Base-by-base conservation (phyloP, 2,113 vertebrate genomes). In the Melanocharis versteri region DNA sequence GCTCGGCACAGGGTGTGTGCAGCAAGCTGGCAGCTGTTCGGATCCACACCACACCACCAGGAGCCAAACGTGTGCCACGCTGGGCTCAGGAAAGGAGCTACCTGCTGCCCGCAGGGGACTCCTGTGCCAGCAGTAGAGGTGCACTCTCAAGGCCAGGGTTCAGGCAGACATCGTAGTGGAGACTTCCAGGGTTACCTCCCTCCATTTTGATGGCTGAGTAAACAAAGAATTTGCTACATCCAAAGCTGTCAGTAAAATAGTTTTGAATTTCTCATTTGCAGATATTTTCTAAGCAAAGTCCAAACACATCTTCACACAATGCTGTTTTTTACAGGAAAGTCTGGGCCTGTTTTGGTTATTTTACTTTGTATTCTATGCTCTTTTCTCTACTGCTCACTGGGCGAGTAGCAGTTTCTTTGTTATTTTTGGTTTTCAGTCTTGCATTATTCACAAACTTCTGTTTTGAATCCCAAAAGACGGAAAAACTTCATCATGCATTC, bases 361-460 rank as follows among this genome's bases (percentile, higher is more conserved):
- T 89, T 22, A 14, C 14, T 94, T 87, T 66, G 30, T 77, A 68
- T 90, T 83, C 83, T 57, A 0, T 1, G 2, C 33, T 86, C 24
- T 73, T 90, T 57, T 77, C 81, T 92, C 50, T 83, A 16, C n/a
- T 53, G 11, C 78, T 96, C 20, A 44, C 69, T 88, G 57, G 56
- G 60, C 6, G 77, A 95, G 92, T 62, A 89, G 31, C 48, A 53
- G 27, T 87, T 90, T 89, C 77, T 95, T 87, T 95, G 35, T 90
- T 93, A 33, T 85, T 93, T 87, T 86, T 69, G 35, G 26, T 56
- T 88, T 95, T 80, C 62, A 66, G 54, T 81, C 78, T 87, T 97
- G 78, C 78, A 96, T 96, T 97, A 95, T 94, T 96, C 91, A 93
- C 82, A 89, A 42, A 89, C 80, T 88, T 94, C 93, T 94, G 83